Evolutionary conservation across 2,797 vertebrate genomes (phyloP).

Genomic region (Selene dorsalis): DNA sequence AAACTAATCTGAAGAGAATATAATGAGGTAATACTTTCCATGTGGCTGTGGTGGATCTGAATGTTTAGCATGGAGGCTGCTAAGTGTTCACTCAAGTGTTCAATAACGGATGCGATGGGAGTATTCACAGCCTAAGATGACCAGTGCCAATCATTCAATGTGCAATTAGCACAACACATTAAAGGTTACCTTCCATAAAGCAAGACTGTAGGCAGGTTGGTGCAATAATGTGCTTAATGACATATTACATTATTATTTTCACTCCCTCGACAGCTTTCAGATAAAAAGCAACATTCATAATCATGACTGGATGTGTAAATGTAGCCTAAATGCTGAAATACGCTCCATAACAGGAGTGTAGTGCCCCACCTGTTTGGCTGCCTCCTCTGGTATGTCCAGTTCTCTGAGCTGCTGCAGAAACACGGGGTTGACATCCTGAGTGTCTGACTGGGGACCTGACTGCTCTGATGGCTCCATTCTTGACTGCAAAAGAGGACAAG

Average conservation of each 20-base stretch:
- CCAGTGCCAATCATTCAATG: not conserved
- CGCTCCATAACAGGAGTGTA: too few species aligned
- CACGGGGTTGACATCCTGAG: slow-evolving; percentile 84
- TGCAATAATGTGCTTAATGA: not conserved
- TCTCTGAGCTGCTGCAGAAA: slow-evolving; percentile 87
- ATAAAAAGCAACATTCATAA: not conserved
- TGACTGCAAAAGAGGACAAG: slow-evolving; percentile 25
- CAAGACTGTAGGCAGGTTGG: not conserved
- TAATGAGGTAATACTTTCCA: not conserved
- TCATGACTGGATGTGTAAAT: not conserved
- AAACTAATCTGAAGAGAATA: not conserved
- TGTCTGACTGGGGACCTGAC: slow-evolving; percentile 67
- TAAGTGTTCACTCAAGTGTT: not conserved
- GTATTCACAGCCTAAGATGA: not conserved
- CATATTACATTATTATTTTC: not conserved
- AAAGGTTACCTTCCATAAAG: not conserved
- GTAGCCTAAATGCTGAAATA: not conserved
- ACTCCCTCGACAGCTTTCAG: not conserved
- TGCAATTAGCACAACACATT: not conserved
- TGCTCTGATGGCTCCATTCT: slow-evolving; percentile 84
- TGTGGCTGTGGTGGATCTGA: not conserved
- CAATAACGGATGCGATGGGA: not conserved
- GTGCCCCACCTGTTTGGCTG: slow-evolving; percentile 84
- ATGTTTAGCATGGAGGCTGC: not conserved
- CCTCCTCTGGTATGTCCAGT: slow-evolving; percentile 88